These are phyloP conservation scores for Alexandromys fortis DNA, from an alignment of 2,113 vertebrate genomes.

Conservation along the genomic window DNA sequence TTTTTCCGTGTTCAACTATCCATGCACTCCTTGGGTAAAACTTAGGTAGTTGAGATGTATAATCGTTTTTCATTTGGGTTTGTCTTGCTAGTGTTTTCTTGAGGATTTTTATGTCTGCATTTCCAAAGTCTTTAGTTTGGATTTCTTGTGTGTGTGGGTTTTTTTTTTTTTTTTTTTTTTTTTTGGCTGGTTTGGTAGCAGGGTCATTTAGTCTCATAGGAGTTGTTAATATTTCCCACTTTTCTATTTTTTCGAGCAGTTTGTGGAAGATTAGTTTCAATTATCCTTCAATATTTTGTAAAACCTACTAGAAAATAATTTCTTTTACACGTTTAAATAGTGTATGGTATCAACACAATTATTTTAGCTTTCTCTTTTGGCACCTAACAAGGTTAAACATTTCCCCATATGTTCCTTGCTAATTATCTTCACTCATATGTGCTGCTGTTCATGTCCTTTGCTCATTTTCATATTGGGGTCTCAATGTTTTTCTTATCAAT, in stretches of 20 bases:
- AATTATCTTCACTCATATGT: constrained; percentile 65
- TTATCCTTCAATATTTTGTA: constrained; percentile 56
- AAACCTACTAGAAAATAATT: constrained; percentile 52
- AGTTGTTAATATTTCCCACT: not conserved
- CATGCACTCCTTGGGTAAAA: not conserved
- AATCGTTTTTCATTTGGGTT: not conserved
- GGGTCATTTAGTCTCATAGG: not conserved
- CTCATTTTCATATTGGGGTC: constrained; percentile 65
- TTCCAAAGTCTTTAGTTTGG: not conserved
- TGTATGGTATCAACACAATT: constrained; percentile 45
- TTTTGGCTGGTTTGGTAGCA: constrained; percentile 11
- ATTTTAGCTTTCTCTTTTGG: constrained; percentile 65
- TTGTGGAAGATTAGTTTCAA: not conserved
- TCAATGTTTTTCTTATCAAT: constrained; percentile 59
- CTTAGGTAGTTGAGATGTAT: not conserved
- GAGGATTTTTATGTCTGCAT: constrained; percentile 14
- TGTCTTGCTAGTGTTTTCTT: not conserved
- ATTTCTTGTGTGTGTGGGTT: constrained; percentile 21
- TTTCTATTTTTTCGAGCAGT: constrained; percentile 7
- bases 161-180: constrained; percentile 40
- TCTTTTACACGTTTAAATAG: constrained; percentile 44
- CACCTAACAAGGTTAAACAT: constrained; percentile 68
- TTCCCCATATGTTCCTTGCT: constrained; percentile 70
- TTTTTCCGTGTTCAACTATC: constrained; percentile 3
- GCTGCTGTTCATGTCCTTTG: constrained; percentile 57